A percentile compares a stretch with the other conserved stretches of the same genome.
These are phyloP conservation scores for Euclidia mi DNA, from an alignment of 2,888 invertebrate genomes.

Conservation along the genomic window DNA sequence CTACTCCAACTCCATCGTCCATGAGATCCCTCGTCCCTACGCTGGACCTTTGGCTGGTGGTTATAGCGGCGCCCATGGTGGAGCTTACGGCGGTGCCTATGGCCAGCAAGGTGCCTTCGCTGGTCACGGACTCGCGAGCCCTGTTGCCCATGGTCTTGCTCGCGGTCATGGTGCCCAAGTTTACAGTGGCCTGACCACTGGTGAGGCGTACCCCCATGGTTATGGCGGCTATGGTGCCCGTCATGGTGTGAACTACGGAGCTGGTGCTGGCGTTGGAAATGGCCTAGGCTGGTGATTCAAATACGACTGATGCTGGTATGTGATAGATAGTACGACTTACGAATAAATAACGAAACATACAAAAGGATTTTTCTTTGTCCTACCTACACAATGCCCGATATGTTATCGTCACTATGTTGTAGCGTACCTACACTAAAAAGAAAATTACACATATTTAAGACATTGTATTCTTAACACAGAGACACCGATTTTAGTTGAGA, in stretches of 20 bases:
- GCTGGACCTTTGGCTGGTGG: slow-evolving; percentile 43
- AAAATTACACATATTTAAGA: no score
- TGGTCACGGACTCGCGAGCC: slow-evolving; percentile 2
- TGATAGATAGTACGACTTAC: neutral
- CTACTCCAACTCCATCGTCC: slow-evolving; percentile 50
- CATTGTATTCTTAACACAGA: no score
- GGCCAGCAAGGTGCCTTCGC: slow-evolving; percentile 32
- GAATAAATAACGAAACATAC: no score
- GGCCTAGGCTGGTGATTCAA: neutral
- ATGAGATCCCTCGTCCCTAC: slow-evolving; percentile 43
- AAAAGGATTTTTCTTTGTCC: no score
- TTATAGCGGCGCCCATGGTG: slow-evolving; percentile 29
- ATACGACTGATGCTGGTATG: neutral
- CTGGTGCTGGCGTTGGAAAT: neutral
- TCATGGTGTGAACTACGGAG: neutral
- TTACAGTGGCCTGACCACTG: slow-evolving; percentile 24
- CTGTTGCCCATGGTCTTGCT: slow-evolving; percentile 23
- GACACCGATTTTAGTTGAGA: no score
- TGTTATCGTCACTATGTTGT: no score
- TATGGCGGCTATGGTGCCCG: slow-evolving; percentile 1
- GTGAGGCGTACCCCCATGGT: slow-evolving; percentile 7
- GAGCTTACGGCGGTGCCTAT: slow-evolving; percentile 5
- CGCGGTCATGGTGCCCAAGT: slow-evolving; percentile 23
- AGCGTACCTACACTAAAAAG: no score
- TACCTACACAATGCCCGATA: no score